These are phyloP conservation scores for Falco berigora DNA, from an alignment of 2,797 vertebrate species.

Conservation along the genomic window DNA sequence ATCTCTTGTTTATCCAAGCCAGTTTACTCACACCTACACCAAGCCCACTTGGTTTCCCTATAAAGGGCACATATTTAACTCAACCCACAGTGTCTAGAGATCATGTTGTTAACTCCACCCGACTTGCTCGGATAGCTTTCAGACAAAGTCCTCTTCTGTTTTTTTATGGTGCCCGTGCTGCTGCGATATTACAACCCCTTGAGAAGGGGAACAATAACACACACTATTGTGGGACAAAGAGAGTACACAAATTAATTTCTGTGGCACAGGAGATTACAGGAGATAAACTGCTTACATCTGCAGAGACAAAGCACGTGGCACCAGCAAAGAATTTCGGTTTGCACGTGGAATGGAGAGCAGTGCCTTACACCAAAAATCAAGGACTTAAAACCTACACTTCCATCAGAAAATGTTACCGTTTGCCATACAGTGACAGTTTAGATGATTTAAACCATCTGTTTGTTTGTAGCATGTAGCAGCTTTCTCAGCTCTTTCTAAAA, in stretches of 20 bases:
- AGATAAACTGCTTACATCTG: conserved; percentile 53
- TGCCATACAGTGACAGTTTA: background rate
- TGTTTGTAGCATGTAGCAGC: background rate
- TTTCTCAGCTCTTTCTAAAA: background rate
- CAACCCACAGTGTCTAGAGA: background rate
- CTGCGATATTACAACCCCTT: background rate
- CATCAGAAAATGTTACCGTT: background rate
- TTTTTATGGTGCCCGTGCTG: background rate
- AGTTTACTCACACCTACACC: background rate
- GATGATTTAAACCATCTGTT: background rate
- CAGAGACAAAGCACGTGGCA: background rate
- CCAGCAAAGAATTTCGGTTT: conserved; percentile 25
- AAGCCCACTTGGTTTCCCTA: background rate
- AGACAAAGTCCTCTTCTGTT: conserved; percentile 15
- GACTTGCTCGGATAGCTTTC: background rate
- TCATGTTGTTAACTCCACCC: background rate
- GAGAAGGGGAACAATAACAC: conserved; percentile 12
- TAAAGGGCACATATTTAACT: conserved; percentile 27
- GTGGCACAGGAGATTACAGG: background rate
- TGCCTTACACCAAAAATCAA: conserved; percentile 6
- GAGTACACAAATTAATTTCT: conserved; percentile 5
- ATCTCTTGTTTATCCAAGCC: background rate
- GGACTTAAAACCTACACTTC: background rate
- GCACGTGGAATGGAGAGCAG: background rate
- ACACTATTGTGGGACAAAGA: conserved; percentile 1